Percentiles rank a stretch among this genome's conserved stretches.
Evolutionary conservation across 2,888 invertebrate species (phyloP).

Genomic region (Drosophila siamana): DNA sequence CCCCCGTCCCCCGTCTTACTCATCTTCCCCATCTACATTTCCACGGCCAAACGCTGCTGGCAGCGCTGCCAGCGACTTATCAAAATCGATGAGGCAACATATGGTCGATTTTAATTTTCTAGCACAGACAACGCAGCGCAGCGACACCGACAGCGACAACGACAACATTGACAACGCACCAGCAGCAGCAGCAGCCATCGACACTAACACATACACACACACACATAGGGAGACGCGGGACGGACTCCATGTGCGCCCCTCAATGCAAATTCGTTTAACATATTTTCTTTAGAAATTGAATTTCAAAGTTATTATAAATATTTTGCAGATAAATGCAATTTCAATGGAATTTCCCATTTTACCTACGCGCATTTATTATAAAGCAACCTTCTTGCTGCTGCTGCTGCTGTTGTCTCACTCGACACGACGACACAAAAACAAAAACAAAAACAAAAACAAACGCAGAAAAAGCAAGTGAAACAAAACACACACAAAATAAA

Average conservation of each 20-base stretch:
- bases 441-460: not conserved
- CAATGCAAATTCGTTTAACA: conserved; percentile 72
- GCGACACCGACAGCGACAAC: conserved; percentile 21
- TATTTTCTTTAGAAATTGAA: conserved; percentile 80
- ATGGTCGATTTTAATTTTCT: conserved; percentile 79
- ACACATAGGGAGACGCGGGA: conserved; percentile 1
- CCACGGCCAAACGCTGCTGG: conserved; percentile 10
- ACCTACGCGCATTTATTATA: conserved; percentile 46
- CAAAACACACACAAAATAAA: conserved; percentile 7
- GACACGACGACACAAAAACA: not conserved
- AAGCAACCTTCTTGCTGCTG: conserved; percentile 3
- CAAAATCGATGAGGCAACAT: conserved; percentile 81
- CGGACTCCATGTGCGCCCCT: conserved; percentile 11
- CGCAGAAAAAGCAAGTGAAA: not conserved
- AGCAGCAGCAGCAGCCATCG: conserved; percentile 27
- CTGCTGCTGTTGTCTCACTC: conserved; percentile 1
- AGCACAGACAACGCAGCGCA: conserved; percentile 37
- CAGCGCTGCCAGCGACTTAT: conserved; percentile 64
- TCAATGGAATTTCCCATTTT: conserved; percentile 64
- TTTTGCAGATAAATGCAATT: conserved; percentile 74
- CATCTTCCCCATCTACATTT: not conserved
- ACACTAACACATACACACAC: conserved; percentile 34
- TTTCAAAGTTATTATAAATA: conserved; percentile 80
- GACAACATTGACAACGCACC: conserved; percentile 34
- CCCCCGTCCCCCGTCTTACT: too few relatives aligned